phyloP scores from a whole-genome alignment of 2,113 vertebrate species.

The Ifrita kowaldi region DNA sequence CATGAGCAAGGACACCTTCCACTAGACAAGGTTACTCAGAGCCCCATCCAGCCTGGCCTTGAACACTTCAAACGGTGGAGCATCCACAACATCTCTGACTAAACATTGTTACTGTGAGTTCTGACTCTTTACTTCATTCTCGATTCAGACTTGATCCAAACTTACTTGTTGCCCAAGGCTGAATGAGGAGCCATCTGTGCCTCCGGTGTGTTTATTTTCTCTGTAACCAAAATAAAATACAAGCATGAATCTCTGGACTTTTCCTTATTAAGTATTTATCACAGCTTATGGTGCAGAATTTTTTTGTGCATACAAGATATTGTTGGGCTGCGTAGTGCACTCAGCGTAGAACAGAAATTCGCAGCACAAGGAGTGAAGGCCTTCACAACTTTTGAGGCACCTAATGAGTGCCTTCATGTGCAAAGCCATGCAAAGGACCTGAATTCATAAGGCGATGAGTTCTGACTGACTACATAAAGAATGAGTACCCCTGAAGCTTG shows the following conservation, averaged over 20 bases:
- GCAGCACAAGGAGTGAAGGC: not conserved
- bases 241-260: not conserved
- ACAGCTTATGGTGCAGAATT: not conserved
- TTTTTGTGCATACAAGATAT: not conserved
- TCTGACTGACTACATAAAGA: not conserved
- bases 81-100: not conserved
- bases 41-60: not conserved
- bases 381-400: not conserved
- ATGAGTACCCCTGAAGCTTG: not conserved
- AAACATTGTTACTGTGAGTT: not conserved
- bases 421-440: not conserved
- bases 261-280: not conserved
- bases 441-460: not conserved
- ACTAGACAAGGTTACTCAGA: not conserved
- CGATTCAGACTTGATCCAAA: not conserved
- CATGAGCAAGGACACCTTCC: not conserved
- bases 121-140: not conserved
- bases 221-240: not conserved
- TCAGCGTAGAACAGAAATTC: not conserved
- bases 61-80: not conserved
- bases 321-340: fast-evolving
- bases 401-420: not conserved
- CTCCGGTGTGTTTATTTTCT: not conserved
- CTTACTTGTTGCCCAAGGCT: not conserved
- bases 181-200: not conserved